phyloP scores from a whole-genome alignment of 2,113 vertebrate genomes.

The Epinephelus fuscoguttatus region DNA sequence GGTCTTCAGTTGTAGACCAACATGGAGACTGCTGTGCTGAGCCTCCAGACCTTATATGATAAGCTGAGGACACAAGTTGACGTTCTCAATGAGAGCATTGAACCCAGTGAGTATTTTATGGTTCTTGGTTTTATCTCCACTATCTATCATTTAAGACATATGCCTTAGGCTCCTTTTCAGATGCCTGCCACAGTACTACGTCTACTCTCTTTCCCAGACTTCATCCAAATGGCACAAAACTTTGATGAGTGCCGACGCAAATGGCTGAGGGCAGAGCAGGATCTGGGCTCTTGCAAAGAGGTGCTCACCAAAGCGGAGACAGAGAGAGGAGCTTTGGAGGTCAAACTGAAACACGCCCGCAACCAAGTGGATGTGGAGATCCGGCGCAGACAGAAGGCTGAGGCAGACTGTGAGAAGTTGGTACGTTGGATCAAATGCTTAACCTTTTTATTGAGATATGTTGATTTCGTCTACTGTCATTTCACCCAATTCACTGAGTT shows the following conservation, averaged over 20 bases:
- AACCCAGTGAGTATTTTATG: conserved; percentile 89
- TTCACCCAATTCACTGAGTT: not conserved
- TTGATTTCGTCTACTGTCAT: not conserved
- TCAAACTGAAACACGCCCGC: conserved; percentile 97
- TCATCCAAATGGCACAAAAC: conserved; percentile 92
- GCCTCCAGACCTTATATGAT: conserved; percentile 87
- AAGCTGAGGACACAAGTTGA: conserved; percentile 89
- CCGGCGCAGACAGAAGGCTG: conserved; percentile 93
- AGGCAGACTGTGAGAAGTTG: conserved; percentile 94
- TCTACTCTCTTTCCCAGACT: conserved; percentile 82
- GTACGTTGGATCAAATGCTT: conserved; percentile 79
- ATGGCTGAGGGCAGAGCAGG: conserved; percentile 87
- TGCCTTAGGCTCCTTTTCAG: not conserved
- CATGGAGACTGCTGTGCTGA: conserved; percentile 88
- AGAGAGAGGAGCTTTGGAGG: conserved; percentile 91
- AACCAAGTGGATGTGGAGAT: conserved; percentile 99
- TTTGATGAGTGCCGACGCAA: conserved; percentile 92
- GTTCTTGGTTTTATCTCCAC: not conserved
- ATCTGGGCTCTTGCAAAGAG: conserved; percentile 90
- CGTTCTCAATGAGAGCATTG: conserved; percentile 89
- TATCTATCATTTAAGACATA: not conserved
- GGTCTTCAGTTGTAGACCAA: conserved; percentile 69
- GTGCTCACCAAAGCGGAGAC: conserved; percentile 91
- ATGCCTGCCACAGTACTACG: not conserved
- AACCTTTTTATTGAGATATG: not conserved